These are phyloP conservation scores for Gavialis gangeticus DNA, from an alignment of 2,113 vertebrate genomes.

Conservation along the genomic window DNA sequence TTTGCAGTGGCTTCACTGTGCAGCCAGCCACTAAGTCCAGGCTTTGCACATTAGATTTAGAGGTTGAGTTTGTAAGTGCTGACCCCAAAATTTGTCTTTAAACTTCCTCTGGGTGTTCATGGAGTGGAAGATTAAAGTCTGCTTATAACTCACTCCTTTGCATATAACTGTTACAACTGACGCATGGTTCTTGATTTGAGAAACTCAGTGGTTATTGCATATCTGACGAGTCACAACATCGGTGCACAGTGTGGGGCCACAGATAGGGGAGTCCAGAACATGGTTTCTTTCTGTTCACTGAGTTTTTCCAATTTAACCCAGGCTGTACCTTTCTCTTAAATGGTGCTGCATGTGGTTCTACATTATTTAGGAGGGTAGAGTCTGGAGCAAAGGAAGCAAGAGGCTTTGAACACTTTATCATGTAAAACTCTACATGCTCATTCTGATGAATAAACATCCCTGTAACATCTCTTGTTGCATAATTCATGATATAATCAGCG, in stretches of 20 bases:
- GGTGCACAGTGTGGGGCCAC: not conserved
- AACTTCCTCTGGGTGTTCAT: not conserved
- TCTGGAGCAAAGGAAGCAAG: conserved; percentile 32
- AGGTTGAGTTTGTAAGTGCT: accelerated
- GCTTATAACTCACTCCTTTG: not conserved
- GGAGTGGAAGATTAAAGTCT: not conserved
- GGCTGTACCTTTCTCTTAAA: not conserved
- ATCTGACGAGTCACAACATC: not conserved
- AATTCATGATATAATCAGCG: conserved; percentile 62
- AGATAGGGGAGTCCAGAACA: not conserved
- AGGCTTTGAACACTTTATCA: conserved; percentile 36
- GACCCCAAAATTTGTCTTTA: not conserved
- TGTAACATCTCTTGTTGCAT: conserved; percentile 37
- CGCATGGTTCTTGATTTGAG: not conserved
- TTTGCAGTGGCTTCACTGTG: not conserved
- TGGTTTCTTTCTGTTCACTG: not conserved
- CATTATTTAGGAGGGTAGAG: not conserved
- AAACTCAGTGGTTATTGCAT: not conserved
- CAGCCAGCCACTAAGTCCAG: not conserved
- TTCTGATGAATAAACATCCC: conserved; percentile 50
- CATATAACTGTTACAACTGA: accelerated
- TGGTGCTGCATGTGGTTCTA: not conserved
- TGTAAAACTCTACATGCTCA: conserved; percentile 31
- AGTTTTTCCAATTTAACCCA: not conserved
- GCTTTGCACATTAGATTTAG: not conserved